A percentile compares a stretch with the other conserved stretches of the same genome.
Conservation (phyloP, 2,113 vertebrate species). For the Albula goreensis region DNA sequence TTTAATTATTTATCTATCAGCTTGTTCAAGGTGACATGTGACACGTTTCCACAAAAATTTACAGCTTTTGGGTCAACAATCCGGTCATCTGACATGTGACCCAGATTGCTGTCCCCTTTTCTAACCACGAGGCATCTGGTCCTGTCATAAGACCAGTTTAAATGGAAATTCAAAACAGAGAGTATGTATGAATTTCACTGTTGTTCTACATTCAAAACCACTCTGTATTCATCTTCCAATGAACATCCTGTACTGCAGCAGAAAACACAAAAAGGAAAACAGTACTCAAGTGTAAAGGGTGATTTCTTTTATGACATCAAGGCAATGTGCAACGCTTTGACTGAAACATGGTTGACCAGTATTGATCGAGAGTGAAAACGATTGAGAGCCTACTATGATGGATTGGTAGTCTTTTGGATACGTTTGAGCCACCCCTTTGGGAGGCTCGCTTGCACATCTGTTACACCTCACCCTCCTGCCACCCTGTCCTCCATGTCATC, state of each 20-base stretch:
- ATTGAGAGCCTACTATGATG: not conserved
- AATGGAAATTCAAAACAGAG: not conserved
- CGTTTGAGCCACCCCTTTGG: not conserved
- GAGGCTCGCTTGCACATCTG: slow-evolving; percentile 38
- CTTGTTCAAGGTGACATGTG: too few relatives aligned
- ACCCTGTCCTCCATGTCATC: not conserved
- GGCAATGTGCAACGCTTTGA: not conserved
- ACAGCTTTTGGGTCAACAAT: not conserved
- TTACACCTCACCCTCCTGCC: slow-evolving; percentile 28
- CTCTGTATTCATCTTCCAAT: not conserved
- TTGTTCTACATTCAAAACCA: not conserved
- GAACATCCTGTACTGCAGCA: not conserved
- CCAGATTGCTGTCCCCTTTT: not conserved
- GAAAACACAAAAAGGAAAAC: not conserved
- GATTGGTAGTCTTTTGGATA: not conserved
- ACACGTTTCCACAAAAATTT: too few relatives aligned
- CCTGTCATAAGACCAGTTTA: not conserved
- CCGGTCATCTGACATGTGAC: not conserved
- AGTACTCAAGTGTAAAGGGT: not conserved
- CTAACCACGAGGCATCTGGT: not conserved
- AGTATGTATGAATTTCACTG: not conserved
- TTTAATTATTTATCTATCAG: too few relatives aligned
- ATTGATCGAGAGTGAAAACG: not conserved
- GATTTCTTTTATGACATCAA: not conserved
- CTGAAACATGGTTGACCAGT: not conserved